A percentile compares a stretch with the other conserved stretches of the same genome.
Conservation (phyloP, 1,140 invertebrate genomes). For the Ceratosolen solmsi region DNA sequence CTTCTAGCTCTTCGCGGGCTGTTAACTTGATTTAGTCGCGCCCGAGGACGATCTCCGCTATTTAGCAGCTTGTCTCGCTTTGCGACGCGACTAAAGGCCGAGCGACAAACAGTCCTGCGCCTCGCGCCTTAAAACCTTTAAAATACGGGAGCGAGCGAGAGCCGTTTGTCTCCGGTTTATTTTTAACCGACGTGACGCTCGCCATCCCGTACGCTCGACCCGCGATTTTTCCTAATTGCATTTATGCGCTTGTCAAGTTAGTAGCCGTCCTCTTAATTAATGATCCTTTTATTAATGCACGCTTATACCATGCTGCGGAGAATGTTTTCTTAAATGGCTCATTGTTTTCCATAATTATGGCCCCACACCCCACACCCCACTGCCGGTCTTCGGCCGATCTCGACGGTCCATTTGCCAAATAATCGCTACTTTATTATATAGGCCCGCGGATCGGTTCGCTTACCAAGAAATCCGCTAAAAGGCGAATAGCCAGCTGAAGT, state of each 20-base stretch:
- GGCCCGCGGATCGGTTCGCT: too few relatives aligned
- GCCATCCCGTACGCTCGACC: not conserved
- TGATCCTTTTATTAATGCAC: too few relatives aligned
- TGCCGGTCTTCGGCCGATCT: too few relatives aligned
- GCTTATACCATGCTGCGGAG: too few relatives aligned
- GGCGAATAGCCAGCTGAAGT: too few relatives aligned
- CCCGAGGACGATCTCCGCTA: conserved; percentile 26
- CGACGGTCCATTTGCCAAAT: too few relatives aligned
- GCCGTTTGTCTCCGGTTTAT: conserved; percentile 39
- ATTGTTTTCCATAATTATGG: too few relatives aligned
- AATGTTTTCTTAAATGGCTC: too few relatives aligned
- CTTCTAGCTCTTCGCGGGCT: conserved; percentile 4
- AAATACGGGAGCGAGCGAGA: conserved; percentile 9
- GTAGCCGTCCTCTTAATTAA: too few relatives aligned
- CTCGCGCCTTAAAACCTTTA: conserved; percentile 17
- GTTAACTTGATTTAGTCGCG: conserved; percentile 52
- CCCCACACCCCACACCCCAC: too few relatives aligned
- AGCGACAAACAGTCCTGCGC: not conserved
- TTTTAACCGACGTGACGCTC: not conserved
- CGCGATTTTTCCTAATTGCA: not conserved
- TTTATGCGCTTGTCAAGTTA: not conserved
- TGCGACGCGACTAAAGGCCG: not conserved
- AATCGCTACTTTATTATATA: too few relatives aligned
- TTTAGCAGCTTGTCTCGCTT: conserved; percentile 46
- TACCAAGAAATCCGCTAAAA: too few relatives aligned